Evolutionary conservation across 2,797 vertebrate genomes (phyloP).

Genomic region (Neostethus bicornis): DNA sequence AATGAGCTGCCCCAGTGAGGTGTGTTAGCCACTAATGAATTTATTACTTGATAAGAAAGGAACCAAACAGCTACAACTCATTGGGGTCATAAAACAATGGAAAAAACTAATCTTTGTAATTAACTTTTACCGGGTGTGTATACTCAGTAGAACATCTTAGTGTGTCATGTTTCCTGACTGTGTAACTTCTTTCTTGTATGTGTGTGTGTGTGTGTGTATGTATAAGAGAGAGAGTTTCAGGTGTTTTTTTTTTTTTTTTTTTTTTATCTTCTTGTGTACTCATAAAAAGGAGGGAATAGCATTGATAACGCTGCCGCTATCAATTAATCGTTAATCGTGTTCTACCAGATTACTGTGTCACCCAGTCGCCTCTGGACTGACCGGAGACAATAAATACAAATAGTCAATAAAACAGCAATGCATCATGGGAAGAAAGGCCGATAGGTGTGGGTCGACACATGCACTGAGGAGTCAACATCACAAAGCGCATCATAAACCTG

Average conservation of each 20-base stretch:
- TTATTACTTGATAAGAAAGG: constrained; percentile 89
- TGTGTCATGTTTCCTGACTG: constrained; percentile 34
- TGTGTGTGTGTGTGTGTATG: background rate
- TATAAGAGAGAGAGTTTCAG: too few species aligned
- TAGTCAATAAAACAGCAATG: constrained; percentile 87
- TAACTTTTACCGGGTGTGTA: constrained; percentile 86
- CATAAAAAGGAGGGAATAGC: constrained; percentile 4
- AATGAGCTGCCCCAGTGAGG: constrained; percentile 92
- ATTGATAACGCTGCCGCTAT: constrained; percentile 50
- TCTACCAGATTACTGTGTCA: constrained; percentile 61
- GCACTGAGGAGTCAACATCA: constrained; percentile 36
- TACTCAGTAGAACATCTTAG: constrained; percentile 70
- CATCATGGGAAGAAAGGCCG: constrained; percentile 52
- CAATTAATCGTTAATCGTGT: constrained; percentile 70
- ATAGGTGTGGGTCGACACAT: constrained; percentile 20
- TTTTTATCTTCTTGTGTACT: constrained; percentile 2
- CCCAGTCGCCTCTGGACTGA: constrained; percentile 87
- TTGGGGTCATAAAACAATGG: constrained; percentile 60
- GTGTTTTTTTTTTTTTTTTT: background rate
- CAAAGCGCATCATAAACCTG: constrained; percentile 34
- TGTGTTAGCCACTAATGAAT: constrained; percentile 97
- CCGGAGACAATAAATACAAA: constrained; percentile 84
- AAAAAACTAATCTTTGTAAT: constrained; percentile 74
- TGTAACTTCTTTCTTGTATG: constrained; percentile 11
- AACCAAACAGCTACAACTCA: constrained; percentile 49